Conservation (phyloP, 2,113 vertebrate genomes). For the Labeo catla region DNA sequence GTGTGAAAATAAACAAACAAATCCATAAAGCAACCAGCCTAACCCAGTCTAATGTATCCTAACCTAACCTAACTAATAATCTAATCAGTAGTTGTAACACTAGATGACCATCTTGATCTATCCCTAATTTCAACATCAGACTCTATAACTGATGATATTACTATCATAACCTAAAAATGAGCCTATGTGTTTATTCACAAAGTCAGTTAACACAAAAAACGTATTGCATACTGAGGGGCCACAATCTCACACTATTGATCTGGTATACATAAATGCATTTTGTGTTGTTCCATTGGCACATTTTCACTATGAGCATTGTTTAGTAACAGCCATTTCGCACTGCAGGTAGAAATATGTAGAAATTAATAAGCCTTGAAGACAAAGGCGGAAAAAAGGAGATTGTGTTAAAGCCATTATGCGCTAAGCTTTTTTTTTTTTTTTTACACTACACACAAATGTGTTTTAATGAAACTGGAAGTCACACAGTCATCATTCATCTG, state of each 20-base stretch:
- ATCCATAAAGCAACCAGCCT: too few relatives aligned
- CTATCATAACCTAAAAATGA: too few relatives aligned
- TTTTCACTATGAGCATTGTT: background rate
- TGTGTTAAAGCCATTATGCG: background rate
- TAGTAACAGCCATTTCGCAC: background rate
- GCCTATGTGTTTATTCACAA: too few relatives aligned
- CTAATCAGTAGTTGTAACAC: too few relatives aligned
- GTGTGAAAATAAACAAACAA: too few relatives aligned
- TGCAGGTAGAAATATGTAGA: background rate
- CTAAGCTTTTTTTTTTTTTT: background rate
- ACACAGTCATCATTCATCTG: background rate
- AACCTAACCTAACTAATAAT: too few relatives aligned
- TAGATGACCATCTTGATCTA: background rate
- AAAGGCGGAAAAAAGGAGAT: background rate
- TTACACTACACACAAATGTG: background rate
- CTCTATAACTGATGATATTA: too few relatives aligned
- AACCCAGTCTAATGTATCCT: too few relatives aligned
- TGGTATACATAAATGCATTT: background rate
- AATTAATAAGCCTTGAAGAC: slow-evolving; percentile 11
- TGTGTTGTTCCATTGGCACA: background rate
- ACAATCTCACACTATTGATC: background rate
- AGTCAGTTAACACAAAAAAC: background rate
- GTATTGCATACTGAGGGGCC: background rate
- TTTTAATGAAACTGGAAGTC: background rate
- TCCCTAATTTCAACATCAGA: too few relatives aligned